Evolutionary conservation across 2,113 vertebrate species (phyloP).

Genomic region (Saccopteryx leptura): DNA sequence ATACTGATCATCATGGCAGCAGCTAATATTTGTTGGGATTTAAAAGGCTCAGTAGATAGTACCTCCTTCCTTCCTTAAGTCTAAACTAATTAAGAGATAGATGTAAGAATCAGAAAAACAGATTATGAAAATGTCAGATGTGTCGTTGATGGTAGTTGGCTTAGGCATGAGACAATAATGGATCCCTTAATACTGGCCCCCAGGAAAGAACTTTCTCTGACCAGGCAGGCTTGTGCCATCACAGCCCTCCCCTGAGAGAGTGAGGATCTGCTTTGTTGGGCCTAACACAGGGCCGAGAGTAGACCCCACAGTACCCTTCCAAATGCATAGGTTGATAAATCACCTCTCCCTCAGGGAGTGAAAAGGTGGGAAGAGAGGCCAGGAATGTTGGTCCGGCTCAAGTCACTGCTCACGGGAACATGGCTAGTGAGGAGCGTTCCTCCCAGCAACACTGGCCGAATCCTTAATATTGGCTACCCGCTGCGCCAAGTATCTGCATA

Average conservation of each 20-base stretch:
- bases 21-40: neutral
- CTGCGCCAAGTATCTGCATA: neutral
- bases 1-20: neutral
- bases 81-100: neutral
- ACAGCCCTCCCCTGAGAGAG: neutral
- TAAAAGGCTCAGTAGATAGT: neutral
- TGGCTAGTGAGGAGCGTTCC: neutral
- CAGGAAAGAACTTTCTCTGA: neutral
- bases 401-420: neutral
- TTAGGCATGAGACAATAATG: neutral
- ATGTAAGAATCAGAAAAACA: neutral
- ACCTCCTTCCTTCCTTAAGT: neutral
- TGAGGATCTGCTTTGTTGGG: neutral
- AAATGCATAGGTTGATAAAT: neutral
- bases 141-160: neutral
- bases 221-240: neutral
- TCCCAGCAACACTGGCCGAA: accelerated
- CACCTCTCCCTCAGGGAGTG: neutral
- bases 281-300: neutral
- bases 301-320: neutral
- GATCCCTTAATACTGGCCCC: neutral
- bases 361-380: neutral
- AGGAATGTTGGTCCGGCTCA: neutral
- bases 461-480: neutral
- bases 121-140: neutral